Percentiles rank a stretch among this genome's conserved stretches.
phyloP scores from a whole-genome alignment of 1,140 invertebrate genomes.

The Manduca sexta region DNA sequence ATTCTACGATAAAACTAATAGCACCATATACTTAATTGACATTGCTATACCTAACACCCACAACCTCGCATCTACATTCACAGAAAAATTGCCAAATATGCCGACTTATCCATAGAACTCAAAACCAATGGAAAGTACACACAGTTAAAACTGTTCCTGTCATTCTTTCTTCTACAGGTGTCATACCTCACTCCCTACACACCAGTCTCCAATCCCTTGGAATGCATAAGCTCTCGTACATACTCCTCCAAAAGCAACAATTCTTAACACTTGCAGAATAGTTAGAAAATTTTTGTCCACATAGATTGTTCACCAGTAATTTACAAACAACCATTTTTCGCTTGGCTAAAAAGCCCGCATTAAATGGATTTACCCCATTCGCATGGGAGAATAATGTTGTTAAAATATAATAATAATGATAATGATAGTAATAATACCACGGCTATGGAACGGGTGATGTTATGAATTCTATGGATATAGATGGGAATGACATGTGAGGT shows the following conservation, averaged over 20 bases:
- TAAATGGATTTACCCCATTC: no score
- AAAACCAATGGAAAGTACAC: slow-evolving; percentile 6
- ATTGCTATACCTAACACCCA: slow-evolving; percentile 7
- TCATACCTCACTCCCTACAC: slow-evolving; percentile 15
- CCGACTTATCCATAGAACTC: slow-evolving; percentile 14
- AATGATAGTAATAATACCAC: no score
- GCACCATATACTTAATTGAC: slow-evolving; percentile 13
- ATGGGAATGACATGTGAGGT: no score
- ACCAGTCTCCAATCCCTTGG: slow-evolving; percentile 8
- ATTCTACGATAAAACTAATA: slow-evolving; percentile 5
- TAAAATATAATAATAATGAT: no score
- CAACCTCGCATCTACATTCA: background rate
- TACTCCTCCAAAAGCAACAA: background rate
- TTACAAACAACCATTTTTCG: no score
- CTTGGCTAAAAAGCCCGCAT: no score
- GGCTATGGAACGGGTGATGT: no score
- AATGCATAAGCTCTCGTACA: slow-evolving; percentile 8
- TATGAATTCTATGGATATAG: no score
- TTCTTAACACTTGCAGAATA: slow-evolving; percentile 19
- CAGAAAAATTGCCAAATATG: slow-evolving; percentile 12
- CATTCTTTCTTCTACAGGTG: slow-evolving; percentile 16
- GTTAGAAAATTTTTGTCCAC: slow-evolving; percentile 16
- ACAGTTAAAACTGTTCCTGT: slow-evolving; percentile 12
- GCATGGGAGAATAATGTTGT: no score
- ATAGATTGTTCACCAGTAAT: no score